Conservation (phyloP, 2,797 vertebrate species). For the Eospalax fontanierii region DNA sequence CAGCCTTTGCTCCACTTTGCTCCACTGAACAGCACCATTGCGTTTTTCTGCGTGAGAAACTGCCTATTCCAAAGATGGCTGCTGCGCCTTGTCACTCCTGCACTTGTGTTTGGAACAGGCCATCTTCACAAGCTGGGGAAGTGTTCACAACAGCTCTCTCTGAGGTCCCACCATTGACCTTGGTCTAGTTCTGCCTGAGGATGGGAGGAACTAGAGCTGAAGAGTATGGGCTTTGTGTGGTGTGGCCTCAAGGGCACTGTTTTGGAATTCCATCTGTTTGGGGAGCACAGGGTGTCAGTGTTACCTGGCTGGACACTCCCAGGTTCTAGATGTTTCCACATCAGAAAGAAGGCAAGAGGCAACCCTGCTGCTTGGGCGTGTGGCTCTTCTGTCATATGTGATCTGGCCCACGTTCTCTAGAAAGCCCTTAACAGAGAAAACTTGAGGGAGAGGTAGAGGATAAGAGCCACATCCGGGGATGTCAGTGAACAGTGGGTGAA, state of each 20-base stretch:
- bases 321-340: not conserved
- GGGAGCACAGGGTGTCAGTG: not conserved
- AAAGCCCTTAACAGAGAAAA: not conserved
- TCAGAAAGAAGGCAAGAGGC: not conserved
- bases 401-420: not conserved
- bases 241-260: fast-evolving
- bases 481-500: not conserved
- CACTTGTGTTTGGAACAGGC: not conserved
- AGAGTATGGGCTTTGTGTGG: not conserved
- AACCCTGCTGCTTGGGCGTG: not conserved
- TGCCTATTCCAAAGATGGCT: too few relatives aligned
- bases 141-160: not conserved
- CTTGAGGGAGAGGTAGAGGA: not conserved
- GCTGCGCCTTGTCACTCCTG: not conserved
- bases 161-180: fast-evolving
- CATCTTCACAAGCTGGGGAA: not conserved
- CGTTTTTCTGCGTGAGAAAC: not conserved
- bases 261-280: not conserved
- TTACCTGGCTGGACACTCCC: too few relatives aligned
- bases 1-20: not conserved
- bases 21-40: not conserved
- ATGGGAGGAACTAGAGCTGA: not conserved
- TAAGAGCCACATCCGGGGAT: not conserved
- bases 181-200: not conserved
- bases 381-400: not conserved